Evolutionary conservation across 1,140 invertebrate species (phyloP), one percentile per base, ranked within the genome.

Genomic region (Carposina sasakii): DNA sequence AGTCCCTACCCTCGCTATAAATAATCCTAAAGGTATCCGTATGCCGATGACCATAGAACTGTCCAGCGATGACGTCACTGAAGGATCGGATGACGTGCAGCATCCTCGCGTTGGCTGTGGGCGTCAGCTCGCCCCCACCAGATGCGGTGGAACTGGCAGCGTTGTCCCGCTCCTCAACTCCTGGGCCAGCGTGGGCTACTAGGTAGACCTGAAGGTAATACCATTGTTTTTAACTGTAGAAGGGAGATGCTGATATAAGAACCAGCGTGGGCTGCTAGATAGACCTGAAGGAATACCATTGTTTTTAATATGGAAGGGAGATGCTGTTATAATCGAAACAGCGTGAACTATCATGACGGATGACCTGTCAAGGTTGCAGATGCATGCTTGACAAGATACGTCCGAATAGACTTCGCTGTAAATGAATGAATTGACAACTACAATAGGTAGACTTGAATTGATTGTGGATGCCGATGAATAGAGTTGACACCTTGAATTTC

Each of bases 31-130:
- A 97, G 0, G 94, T 94, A 71, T 97, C 96, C 10, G 93, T 93
- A 81, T 98, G 96, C 48, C 94, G 88, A 74, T 97, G 95, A 0
- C 95, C 96, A 69, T 96, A 97, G 81, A 97, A 96, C 83, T 97
- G 96, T 9, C 94, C 95, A 31, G 91, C 90, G 53, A 98, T 97
- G 47, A 95, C 93, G 53, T 91, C 87, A 46, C 91, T 88, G 71
- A 92, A 95, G 50, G 89, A 89, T 40, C 90, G 86, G 8, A 97
- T 89, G 47, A 95, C 73, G 54, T 91, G 85, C 23, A 96, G 66
- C 66, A 95, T 94, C 37, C 86, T 86, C 28, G 86, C 85, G 68
- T 93, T 93, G 68, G 92, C 90, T 40, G 87, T 86, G 51, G 92
- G 90, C 21, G 87, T 89, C 19, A 88, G 76, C 20, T 90, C 85